Evolutionary conservation across 2,797 vertebrate species (phyloP).

Genomic region (Manis crassicaudata): DNA sequence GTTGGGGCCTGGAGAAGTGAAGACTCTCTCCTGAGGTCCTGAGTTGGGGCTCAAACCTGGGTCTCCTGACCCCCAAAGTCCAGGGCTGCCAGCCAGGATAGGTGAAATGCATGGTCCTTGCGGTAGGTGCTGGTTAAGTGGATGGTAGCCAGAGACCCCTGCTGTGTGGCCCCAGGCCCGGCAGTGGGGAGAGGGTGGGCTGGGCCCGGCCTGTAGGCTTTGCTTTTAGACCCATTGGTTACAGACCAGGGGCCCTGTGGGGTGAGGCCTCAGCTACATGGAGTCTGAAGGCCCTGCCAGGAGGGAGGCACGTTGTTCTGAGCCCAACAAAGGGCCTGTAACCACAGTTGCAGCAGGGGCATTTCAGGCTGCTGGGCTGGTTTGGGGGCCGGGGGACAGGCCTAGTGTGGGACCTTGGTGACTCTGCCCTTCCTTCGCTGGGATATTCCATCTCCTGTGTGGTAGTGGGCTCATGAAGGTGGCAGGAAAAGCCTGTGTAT

Average conservation of each 20-base stretch:
- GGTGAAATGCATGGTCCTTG: accelerated
- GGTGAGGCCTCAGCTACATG: not conserved
- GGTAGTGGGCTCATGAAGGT: not conserved
- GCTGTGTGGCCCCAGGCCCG: not conserved
- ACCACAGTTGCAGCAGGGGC: accelerated
- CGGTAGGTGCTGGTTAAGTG: not conserved
- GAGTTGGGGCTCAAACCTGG: not conserved
- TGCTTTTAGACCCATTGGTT: not conserved
- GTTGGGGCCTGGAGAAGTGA: not conserved
- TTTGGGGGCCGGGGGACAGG: not conserved
- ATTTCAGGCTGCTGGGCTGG: not conserved
- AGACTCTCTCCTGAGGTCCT: not conserved
- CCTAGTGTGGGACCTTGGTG: not conserved
- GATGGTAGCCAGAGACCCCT: not conserved
- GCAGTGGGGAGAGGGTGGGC: not conserved
- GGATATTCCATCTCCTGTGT: not conserved
- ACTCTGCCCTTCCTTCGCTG: not conserved
- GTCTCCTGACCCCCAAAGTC: not conserved
- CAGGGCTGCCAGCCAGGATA: not conserved
- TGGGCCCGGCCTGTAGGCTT: accelerated
- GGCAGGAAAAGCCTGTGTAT: not conserved
- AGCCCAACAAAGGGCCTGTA: slow-evolving; percentile 22
- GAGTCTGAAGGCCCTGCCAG: slow-evolving; percentile 34
- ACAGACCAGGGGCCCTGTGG: not conserved
- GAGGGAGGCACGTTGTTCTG: not conserved